phyloP scores from a whole-genome alignment of 1,140 invertebrate genomes.

The Stegodyphus dumicola region DNA sequence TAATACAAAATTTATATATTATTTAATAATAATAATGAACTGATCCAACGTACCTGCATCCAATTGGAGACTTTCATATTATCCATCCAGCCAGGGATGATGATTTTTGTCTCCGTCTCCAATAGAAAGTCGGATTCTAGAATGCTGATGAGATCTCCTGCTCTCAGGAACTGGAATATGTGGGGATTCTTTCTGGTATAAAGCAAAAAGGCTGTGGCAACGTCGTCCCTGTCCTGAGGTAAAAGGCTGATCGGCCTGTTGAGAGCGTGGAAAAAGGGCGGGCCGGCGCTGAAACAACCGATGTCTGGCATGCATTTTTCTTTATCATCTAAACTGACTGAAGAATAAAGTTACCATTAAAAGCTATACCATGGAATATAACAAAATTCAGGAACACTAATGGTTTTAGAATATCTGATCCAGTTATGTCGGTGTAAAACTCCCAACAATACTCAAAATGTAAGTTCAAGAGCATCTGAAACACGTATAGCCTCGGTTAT shows the following conservation, averaged over 20 bases:
- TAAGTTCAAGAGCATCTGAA: no score
- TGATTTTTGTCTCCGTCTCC: slow-evolving; percentile 50
- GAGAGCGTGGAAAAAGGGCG: slow-evolving; percentile 41
- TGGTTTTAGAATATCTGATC: no score
- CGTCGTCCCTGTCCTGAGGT: slow-evolving; percentile 36
- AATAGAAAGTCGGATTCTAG: slow-evolving; percentile 25
- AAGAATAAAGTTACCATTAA: no score
- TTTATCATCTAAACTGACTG: slow-evolving; percentile 37
- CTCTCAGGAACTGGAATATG: slow-evolving; percentile 39
- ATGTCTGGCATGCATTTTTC: slow-evolving; percentile 48
- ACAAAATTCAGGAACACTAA: no score
- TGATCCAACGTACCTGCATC: slow-evolving; percentile 32
- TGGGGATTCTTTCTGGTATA: slow-evolving; percentile 34
- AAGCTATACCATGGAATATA: no score
- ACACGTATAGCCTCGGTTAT: no score
- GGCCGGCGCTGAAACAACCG: slow-evolving; percentile 47
- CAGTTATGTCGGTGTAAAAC: no score
- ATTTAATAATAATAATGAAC: no score
- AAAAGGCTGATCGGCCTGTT: slow-evolving; percentile 42
- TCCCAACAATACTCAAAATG: no score
- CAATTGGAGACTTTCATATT: slow-evolving; percentile 50
- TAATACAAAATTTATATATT: no score
- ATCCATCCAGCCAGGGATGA: slow-evolving; percentile 56
- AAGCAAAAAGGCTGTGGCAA: slow-evolving; percentile 38
- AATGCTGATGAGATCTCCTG: slow-evolving; percentile 16